Evolutionary conservation across 2,113 vertebrate genomes (phyloP), one percentile per base, ranked within the genome.

Genomic region (Crypturellus undulatus): DNA sequence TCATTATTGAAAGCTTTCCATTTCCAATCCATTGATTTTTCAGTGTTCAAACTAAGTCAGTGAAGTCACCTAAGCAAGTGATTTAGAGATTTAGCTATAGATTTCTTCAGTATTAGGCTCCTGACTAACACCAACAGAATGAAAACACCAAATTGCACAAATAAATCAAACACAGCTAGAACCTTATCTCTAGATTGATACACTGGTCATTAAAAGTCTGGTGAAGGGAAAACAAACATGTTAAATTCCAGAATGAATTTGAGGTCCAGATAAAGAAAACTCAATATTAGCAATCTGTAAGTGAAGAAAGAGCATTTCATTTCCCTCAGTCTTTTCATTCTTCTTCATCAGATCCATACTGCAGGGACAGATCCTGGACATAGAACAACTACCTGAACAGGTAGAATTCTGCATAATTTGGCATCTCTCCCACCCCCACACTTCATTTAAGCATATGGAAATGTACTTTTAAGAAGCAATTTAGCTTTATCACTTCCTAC

Each of bases 381-480:
- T 18, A 69, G 4, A 13, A 19, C 16, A 72, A 15, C 22, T 68
- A 36, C 20, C 43, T 42, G 14, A 71, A 47, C 0, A 4, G 0
- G 0, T 6, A 63, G 3, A 82, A 22, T 17, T 87, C 21, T 40
- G 16, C 40, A 20, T n/a, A 52, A 58, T 4, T 65, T 77, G 1
- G 1, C 47, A 32, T 80, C 34, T 19, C 42, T 72, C 26, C 28
- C 20, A 32, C 5, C 38, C 49, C 21, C 8, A 47, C 45, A 36
- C 10, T 65, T 43, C 6, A 19, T 43, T 51, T 62, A 64, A 56
- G 22, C 4, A 8, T 21, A 38, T 58, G 22, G 30, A 25, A 4
- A 3, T 62, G 4, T 1, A 2, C 9, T 84, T 11, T 36, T 38
- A 58, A 14, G 17, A 2, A 38, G 56, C 13, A 28, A 76, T 43